phyloP scores from a whole-genome alignment of 2,888 invertebrate genomes.

The Amaurobius ferox region DNA sequence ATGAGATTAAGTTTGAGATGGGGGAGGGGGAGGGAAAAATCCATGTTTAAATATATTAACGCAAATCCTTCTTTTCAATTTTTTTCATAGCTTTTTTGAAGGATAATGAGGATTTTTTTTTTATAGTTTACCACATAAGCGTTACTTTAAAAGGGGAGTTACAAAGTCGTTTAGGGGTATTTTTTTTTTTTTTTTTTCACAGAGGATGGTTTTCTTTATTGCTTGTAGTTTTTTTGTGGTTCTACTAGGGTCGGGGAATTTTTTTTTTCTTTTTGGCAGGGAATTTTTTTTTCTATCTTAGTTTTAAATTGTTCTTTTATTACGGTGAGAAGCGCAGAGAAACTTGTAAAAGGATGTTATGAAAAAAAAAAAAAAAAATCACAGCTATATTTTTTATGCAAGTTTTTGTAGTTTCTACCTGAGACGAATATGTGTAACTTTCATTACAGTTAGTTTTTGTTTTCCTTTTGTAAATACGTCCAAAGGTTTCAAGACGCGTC shows the following conservation, averaged over 20 bases:
- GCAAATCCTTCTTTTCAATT: not conserved
- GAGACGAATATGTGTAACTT: not conserved
- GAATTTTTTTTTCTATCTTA: not conserved
- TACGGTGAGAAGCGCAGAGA: not conserved
- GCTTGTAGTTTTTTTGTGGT: not conserved
- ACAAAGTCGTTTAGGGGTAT: slow-evolving; percentile 18
- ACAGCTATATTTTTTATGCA: slow-evolving; percentile 2
- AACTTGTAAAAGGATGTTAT: not conserved
- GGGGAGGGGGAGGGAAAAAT: not conserved
- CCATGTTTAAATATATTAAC: slow-evolving; percentile 9
- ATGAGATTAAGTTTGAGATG: slow-evolving; percentile 28
- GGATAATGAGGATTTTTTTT: slow-evolving; percentile 16
- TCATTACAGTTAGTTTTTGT: not conserved
- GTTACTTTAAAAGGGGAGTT: slow-evolving; percentile 15
- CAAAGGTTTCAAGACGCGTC: no score
- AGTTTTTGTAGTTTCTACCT: not conserved
- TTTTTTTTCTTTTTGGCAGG: not conserved
- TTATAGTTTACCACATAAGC: not conserved
- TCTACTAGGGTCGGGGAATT: not conserved
- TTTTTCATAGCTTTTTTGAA: not conserved
- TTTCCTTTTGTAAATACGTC: not conserved
- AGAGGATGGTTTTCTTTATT: not conserved
- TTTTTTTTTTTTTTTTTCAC: not conserved
- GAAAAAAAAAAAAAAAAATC: slow-evolving; percentile 8
- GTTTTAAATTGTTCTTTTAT: slow-evolving; percentile 22